A percentile compares a stretch with the other conserved stretches of the same genome.
Evolutionary conservation across 2,888 invertebrate genomes (phyloP).

Genomic region (Drosophila aldrichi): DNA sequence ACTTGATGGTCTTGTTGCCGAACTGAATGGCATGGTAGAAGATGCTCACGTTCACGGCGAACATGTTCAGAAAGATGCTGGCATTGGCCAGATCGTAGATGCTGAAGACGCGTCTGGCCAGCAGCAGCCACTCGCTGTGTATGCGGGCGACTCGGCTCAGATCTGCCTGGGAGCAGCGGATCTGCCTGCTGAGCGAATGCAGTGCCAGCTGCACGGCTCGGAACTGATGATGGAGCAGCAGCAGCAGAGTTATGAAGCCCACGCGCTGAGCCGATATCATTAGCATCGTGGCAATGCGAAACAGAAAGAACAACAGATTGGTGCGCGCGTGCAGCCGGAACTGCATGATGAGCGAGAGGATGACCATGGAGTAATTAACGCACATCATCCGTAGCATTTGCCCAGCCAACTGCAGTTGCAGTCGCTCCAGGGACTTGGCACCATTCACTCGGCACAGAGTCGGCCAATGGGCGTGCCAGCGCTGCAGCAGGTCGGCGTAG

Average conservation of each 20-base stretch:
- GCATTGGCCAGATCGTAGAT: slow-evolving; percentile 42
- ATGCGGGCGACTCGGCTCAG: slow-evolving; percentile 38
- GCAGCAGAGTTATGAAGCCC: slow-evolving; percentile 40
- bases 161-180: not conserved
- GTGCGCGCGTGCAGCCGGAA: slow-evolving; percentile 7
- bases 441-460: slow-evolving; percentile 22
- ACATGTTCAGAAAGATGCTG: slow-evolving; percentile 44
- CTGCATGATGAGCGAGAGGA: slow-evolving; percentile 42
- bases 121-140: slow-evolving; percentile 42
- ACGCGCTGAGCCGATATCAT: slow-evolving; percentile 26
- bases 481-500: slow-evolving; percentile 29
- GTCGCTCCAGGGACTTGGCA: slow-evolving; percentile 3
- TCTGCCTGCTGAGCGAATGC: slow-evolving; percentile 17
- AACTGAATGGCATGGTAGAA: slow-evolving; percentile 66
- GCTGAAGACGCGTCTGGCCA: slow-evolving; percentile 41
- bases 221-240: slow-evolving; percentile 63
- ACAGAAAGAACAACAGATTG: not conserved
- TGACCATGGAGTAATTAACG: slow-evolving; percentile 28
- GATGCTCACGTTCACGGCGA: slow-evolving; percentile 46
- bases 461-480: slow-evolving; percentile 30
- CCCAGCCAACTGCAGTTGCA: slow-evolving; percentile 39
- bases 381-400: slow-evolving; percentile 25
- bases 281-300: slow-evolving; percentile 5
- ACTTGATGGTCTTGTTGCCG: slow-evolving; percentile 35
- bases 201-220: slow-evolving; percentile 50